Conservation (phyloP, 1,140 invertebrate genomes). For the Drosophila murphyi region DNA sequence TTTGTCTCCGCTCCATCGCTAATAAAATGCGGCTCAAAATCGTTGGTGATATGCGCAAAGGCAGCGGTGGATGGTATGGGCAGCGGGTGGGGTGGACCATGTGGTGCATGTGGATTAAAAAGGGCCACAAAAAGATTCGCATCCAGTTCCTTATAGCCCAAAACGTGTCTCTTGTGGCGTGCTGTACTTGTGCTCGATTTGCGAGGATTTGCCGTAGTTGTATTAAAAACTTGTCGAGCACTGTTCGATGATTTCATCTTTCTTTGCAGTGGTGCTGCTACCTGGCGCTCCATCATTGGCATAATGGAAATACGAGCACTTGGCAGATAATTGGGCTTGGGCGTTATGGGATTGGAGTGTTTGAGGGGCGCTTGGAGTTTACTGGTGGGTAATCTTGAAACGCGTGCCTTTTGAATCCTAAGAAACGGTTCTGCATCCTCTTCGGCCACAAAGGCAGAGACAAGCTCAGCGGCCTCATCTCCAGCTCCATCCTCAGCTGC, state of each 20-base stretch:
- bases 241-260: conserved; percentile 40
- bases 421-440: conserved; percentile 70
- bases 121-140: conserved; percentile 73
- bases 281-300: conserved; percentile 70
- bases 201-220: conserved; percentile 43
- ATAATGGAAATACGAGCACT: conserved; percentile 54
- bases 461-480: conserved; percentile 72
- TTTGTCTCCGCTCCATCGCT: conserved; percentile 51
- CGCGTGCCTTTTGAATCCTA: conserved; percentile 71
- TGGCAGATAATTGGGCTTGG: conserved; percentile 67
- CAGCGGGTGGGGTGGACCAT: conserved; percentile 46
- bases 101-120: conserved; percentile 57
- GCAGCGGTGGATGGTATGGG: conserved; percentile 43
- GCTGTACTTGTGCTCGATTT: conserved; percentile 41
- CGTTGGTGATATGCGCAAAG: conserved; percentile 64
- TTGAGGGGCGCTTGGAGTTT: conserved; percentile 74
- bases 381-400: conserved; percentile 68
- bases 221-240: conserved; percentile 27
- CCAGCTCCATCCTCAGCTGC: conserved; percentile 29
- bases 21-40: conserved; percentile 71
- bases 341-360: conserved; percentile 70
- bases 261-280: conserved; percentile 47
- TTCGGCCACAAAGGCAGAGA: conserved; percentile 73
- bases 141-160: conserved; percentile 74
- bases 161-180: conserved; percentile 64